Evolutionary conservation across 2,888 invertebrate species (phyloP).

Genomic region (Pyrrhia umbra): DNA sequence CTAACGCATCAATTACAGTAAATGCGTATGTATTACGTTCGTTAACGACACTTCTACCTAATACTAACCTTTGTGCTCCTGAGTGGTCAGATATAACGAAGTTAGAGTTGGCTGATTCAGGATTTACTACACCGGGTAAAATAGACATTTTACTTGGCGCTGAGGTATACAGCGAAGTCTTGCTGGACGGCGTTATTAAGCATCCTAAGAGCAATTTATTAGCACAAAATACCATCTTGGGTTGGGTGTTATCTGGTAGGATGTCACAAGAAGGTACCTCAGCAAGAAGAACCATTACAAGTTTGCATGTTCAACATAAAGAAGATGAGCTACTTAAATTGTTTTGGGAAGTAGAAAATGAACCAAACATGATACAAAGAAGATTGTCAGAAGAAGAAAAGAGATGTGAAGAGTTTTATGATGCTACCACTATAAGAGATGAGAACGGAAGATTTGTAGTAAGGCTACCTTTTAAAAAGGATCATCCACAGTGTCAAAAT

Average conservation of each 20-base stretch:
- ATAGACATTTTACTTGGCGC: conserved; percentile 30
- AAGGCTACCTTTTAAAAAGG: conserved; percentile 38
- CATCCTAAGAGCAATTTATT: conserved; percentile 25
- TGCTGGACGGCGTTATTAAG: conserved; percentile 19
- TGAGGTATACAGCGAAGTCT: conserved; percentile 6
- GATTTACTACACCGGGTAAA: conserved; percentile 18
- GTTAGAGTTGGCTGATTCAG: conserved; percentile 8
- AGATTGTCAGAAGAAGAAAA: conserved; percentile 46
- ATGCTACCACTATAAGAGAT: conserved; percentile 48
- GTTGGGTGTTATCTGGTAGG: conserved; percentile 29
- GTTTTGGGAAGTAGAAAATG: conserved; percentile 55
- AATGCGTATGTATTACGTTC: conserved; percentile 5
- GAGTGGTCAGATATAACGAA: conserved; percentile 1
- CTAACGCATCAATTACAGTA: background rate
- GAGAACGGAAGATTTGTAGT: conserved; percentile 40
- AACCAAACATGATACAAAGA: conserved; percentile 36
- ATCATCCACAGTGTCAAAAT: conserved; percentile 36
- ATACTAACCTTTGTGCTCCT: conserved; percentile 1
- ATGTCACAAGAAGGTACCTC: conserved; percentile 7
- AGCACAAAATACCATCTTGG: conserved; percentile 25
- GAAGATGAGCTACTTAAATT: conserved; percentile 50
- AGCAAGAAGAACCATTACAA: background rate
- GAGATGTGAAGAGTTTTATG: conserved; percentile 51
- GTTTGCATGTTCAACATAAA: conserved; percentile 14
- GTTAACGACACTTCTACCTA: conserved; percentile 14